Base-by-base conservation (phyloP, 2,113 vertebrate genomes). In the Xiphophorus hellerii region DNA sequence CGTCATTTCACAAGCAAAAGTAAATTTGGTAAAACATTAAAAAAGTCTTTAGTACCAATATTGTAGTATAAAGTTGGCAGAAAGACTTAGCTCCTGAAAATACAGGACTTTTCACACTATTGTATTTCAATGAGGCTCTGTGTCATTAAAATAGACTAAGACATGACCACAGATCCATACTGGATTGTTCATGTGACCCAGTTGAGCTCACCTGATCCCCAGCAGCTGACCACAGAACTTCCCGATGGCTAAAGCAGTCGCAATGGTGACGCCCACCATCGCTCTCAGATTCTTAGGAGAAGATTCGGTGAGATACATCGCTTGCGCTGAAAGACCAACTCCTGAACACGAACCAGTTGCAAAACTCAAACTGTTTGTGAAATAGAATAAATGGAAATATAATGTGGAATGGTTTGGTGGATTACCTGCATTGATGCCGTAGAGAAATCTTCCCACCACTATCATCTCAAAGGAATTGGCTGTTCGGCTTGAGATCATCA, bases 191-290 rank as follows among this genome's bases (percentile, higher is more conserved):
- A 30, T 28, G 33, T 54, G 28, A 66, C 66, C 44, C 71, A n/a
- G 9, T 89, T 73, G 87, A 97, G 25, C 89, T 74, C 87, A 97
- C 96, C 94, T 95, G 90, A 97, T 93, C 71, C 96, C 95, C 77
- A 96, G 77, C 74, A 93, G 82, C 88, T 96, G 96, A 71, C 95
- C 96, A 30, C 15, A 62, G 27, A 96, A 95, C 86, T 94, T 97
- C 13, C 95, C 96, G 0, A 80, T 0, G 0, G 94, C 93, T 5
- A 90, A 35, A n/a, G 93, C 93, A 64, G 91, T 93, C 5, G 89
- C 85, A 7, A 93, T 42, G 9, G 93, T 93, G 4, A 95, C 86
- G 0, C 94, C 93, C 42, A 94, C 86, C 77, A 94, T 86, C 51
- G 90, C 95, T 0, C 93, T 90, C 80, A 95, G 85, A 28, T 68